Base-by-base conservation (phyloP, 2,113 vertebrate species). In the Sisor rabdophorus region DNA sequence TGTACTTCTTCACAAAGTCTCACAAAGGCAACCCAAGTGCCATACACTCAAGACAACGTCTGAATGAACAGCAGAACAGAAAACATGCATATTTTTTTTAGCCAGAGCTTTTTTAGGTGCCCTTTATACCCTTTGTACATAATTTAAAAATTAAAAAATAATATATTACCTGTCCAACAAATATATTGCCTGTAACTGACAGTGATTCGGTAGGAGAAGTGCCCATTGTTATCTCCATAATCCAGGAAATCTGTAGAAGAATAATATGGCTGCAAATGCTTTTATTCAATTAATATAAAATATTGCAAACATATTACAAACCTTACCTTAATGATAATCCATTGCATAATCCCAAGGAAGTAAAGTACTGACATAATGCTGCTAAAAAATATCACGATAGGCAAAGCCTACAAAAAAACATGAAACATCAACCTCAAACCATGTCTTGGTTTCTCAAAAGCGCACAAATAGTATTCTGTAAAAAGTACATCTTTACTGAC, bases 131-230 rank as follows among this genome's bases (percentile, higher is more conserved):
- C 12, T 17, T 40, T 48, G 1, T 15, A 48, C 28, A 68, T 56
- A 55, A n/a, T n/a, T n/a, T n/a, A n/a, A n/a, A n/a, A n/a, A n/a
- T n/a, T n/a, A n/a, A n/a, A n/a, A n/a, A n/a, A n/a, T n/a, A n/a
- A n/a, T n/a, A n/a, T 69, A 86, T 80, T 91, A 99, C 97, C 95
- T 95, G 95, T 52, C 96, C 95, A 82, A 98, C 93, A 67, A 99
- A 99, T 88, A 98, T 95, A 83, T 97, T 99, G 55, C 97, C 97
- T 2, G 95, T 96, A 76, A 98, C 94, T 10, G 95, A 97, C 80
- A 99, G 87, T 16, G 96, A 94, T 86, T 98, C 96, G 0, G 95
- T 94, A 79, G 96, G 80, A 0, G 92, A 92, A 30, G 97, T 98
- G 63, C 94, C 94, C 94, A 98, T 89, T 0, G 97, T 95, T 85